Percentiles rank a stretch among this genome's conserved stretches.
Evolutionary conservation across 1,140 invertebrate genomes (phyloP).

Genomic region (Pseudomyrmex pallidus): DNA sequence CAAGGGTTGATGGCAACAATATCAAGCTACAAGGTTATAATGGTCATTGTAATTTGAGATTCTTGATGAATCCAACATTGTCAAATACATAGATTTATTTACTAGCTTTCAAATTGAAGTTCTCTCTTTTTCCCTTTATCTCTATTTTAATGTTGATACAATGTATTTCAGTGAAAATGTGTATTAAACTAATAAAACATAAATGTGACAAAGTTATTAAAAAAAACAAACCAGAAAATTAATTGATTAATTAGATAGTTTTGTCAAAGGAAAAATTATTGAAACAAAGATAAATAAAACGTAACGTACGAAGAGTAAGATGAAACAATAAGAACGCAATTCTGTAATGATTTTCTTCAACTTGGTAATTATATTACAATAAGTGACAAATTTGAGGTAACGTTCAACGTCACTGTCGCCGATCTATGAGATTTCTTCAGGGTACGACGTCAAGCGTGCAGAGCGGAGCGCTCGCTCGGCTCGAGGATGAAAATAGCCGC

Average conservation of each 20-base stretch:
- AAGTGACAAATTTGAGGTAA: not conserved
- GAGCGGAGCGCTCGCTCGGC: constrained; percentile 66
- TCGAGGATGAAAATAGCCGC: constrained; percentile 80
- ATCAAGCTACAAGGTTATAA: constrained; percentile 30
- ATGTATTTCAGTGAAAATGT: too few species aligned
- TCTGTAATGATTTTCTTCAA: too few species aligned
- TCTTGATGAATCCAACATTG: constrained; percentile 15
- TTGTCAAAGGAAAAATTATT: too few species aligned
- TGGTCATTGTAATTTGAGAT: constrained; percentile 46
- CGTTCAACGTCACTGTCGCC: not conserved
- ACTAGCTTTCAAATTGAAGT: not conserved
- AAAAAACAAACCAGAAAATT: too few species aligned
- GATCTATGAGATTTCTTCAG: not conserved
- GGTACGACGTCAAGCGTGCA: constrained; percentile 11
- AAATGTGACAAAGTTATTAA: too few species aligned
- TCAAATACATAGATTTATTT: not conserved
- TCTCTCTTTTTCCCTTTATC: not conserved
- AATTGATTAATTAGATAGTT: too few species aligned
- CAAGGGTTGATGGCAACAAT: constrained; percentile 35
- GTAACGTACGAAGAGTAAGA: too few species aligned
- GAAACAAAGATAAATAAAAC: too few species aligned
- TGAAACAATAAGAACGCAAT: too few species aligned
- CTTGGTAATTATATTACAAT: not conserved
- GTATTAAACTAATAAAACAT: too few species aligned
- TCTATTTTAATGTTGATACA: not conserved